phyloP scores from a whole-genome alignment of 2,797 vertebrate genomes.

The Muscicapa striata region DNA sequence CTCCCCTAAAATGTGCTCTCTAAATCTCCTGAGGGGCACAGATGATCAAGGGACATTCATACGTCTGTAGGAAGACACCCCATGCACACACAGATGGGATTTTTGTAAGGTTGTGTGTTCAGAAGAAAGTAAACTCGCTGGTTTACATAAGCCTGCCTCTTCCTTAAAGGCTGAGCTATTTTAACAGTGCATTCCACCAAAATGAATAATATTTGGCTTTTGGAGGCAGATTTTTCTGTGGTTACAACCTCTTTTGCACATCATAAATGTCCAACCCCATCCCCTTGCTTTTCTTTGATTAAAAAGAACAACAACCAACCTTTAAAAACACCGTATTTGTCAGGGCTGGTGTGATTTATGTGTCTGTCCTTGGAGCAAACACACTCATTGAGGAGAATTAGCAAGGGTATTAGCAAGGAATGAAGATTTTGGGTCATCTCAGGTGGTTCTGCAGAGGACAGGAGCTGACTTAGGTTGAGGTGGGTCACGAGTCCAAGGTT shows the following conservation, averaged over 20 bases:
- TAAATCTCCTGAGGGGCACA: background rate
- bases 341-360: background rate
- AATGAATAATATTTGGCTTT: slow-evolving; percentile 68
- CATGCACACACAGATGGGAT: background rate
- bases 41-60: rapidly evolving
- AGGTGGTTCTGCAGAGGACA: background rate
- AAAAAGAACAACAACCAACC: slow-evolving; percentile 52
- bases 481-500: background rate
- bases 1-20: background rate
- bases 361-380: background rate
- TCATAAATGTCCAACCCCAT: slow-evolving; percentile 56
- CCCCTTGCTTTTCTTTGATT: slow-evolving; percentile 65
- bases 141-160: slow-evolving; percentile 56
- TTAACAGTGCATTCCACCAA: slow-evolving; percentile 53
- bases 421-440: background rate
- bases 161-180: slow-evolving; percentile 63
- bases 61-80: background rate
- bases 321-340: slow-evolving; percentile 32
- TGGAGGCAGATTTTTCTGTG: slow-evolving; percentile 62
- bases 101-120: background rate
- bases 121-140: slow-evolving; percentile 13
- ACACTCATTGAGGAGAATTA: background rate
- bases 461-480: background rate
- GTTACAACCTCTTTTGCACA: slow-evolving; percentile 65
- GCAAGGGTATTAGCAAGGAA: background rate